phyloP scores from a whole-genome alignment of 35 echinoderm and acorn worm species.

The Patiria miniata region DNA sequence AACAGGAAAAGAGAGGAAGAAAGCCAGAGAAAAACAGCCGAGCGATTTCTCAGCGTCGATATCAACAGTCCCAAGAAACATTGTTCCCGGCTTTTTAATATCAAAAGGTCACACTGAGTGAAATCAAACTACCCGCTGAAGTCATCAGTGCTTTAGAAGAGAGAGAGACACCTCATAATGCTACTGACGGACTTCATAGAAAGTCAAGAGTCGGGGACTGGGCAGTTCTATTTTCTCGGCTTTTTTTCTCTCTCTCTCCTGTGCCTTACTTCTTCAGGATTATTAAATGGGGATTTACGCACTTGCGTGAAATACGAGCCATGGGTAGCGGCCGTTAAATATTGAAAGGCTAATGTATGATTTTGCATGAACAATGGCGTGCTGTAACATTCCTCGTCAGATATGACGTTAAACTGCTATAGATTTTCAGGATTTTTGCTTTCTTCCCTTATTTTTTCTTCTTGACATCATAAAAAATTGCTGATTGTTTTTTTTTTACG shows the following conservation, averaged over 20 bases:
- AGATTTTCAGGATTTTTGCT: no score
- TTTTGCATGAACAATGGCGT: no score
- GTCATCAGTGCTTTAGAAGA: neutral
- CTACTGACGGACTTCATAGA: constrained; percentile 8
- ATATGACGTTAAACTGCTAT: no score
- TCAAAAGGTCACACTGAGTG: neutral
- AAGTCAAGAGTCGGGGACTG: neutral
- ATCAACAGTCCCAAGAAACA: constrained; percentile 23
- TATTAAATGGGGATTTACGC: constrained; percentile 33
- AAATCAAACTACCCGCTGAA: constrained; percentile 3
- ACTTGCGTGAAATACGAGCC: constrained; percentile 1
- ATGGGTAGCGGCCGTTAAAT: neutral
- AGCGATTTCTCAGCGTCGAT: neutral
- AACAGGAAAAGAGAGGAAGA: neutral
- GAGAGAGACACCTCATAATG: constrained; percentile 3
- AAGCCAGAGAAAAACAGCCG: neutral
- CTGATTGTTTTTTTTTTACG: no score
- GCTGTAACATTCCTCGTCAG: no score
- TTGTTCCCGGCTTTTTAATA: constrained; percentile 23
- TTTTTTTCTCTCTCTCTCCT: neutral
- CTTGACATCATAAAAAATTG: no score
- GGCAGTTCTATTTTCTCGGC: neutral
- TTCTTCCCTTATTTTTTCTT: no score
- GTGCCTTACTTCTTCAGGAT: neutral
- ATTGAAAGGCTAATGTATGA: neutral